Conservation (phyloP, 2,797 vertebrate species). For the Echeneis naucrates region DNA sequence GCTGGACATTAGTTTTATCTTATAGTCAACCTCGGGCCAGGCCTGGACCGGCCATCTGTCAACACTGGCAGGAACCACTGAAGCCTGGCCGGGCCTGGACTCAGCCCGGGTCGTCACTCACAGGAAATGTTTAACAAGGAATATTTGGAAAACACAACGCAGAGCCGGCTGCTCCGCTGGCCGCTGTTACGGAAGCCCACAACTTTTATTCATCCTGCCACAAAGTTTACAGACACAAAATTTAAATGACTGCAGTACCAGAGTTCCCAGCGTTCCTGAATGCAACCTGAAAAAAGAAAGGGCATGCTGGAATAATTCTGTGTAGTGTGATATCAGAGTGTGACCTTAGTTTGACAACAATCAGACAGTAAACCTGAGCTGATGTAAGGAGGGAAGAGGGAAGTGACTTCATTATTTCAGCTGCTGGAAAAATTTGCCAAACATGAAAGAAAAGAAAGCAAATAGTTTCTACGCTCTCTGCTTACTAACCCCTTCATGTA, state of each 20-base stretch:
- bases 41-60: slow-evolving; percentile 61
- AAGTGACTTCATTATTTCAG: slow-evolving; percentile 3
- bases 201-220: neutral
- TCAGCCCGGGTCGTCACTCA: slow-evolving; percentile 28
- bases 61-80: slow-evolving; percentile 42
- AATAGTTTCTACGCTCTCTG: neutral
- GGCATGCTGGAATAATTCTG: neutral
- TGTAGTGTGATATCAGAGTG: neutral
- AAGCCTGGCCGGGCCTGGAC: slow-evolving; percentile 44
- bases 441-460: neutral
- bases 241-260: neutral
- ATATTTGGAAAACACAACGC: slow-evolving; percentile 43
- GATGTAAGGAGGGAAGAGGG: neutral
- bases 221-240: neutral
- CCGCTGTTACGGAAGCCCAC: neutral
- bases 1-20: slow-evolving; percentile 63
- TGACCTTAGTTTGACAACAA: neutral
- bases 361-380: neutral
- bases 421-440: neutral
- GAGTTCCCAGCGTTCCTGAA: neutral
- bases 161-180: slow-evolving; percentile 19
- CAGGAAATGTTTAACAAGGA: slow-evolving; percentile 48
- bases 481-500: neutral
- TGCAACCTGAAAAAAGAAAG: neutral
- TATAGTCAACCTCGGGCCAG: slow-evolving; percentile 54